Conservation (phyloP, 2,888 invertebrate genomes). For the Phalera bucephala region DNA sequence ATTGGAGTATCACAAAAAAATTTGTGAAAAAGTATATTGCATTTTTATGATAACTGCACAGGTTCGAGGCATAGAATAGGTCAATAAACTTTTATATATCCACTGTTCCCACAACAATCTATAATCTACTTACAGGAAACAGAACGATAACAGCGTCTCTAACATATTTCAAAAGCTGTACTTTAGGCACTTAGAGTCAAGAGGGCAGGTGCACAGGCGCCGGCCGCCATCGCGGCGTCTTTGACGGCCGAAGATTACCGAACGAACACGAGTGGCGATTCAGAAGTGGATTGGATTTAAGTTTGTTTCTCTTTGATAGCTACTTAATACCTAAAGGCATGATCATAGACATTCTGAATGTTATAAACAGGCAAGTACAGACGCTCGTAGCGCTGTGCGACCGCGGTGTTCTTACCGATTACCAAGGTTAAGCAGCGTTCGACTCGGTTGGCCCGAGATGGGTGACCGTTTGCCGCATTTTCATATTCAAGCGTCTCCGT, state of each 20-base stretch:
- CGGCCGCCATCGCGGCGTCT: constrained; percentile 26
- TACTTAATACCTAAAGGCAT: constrained; percentile 10
- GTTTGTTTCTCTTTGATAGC: constrained; percentile 2
- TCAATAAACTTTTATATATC: neutral
- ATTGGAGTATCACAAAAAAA: no score
- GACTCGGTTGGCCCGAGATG: no score
- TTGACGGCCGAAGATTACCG: constrained; percentile 28
- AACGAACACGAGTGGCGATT: constrained; percentile 3
- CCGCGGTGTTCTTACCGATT: no score
- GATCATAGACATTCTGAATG: constrained; percentile 26
- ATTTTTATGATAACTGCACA: no score
- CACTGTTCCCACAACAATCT: neutral
- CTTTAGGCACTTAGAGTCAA: constrained; percentile 26
- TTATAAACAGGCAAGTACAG: no score
- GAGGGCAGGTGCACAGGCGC: constrained; percentile 46
- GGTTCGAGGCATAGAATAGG: no score
- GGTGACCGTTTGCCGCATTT: no score
- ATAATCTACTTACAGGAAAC: constrained; percentile 1
- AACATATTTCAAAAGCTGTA: constrained; percentile 11
- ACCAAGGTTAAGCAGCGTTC: no score
- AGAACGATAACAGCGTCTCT: neutral
- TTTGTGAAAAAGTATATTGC: no score
- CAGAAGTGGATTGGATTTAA: constrained; percentile 7
- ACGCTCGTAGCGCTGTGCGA: no score
- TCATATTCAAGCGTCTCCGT: no score